These are phyloP conservation scores for Cybosia mesomella DNA, from an alignment of 2,888 invertebrate species.

Conservation along the genomic window DNA sequence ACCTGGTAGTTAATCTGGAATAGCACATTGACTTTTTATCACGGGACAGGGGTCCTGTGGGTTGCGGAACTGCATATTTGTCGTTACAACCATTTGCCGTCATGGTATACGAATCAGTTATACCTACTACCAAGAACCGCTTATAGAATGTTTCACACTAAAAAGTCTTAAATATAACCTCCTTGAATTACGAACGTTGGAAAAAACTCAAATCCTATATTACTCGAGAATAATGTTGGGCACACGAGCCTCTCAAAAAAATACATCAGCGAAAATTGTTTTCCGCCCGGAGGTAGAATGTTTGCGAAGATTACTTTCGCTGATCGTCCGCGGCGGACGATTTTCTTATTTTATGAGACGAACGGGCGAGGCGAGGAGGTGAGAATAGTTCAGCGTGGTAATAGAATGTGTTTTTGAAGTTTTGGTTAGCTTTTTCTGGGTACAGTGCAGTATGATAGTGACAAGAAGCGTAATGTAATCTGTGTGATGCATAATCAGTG, in stretches of 20 bases:
- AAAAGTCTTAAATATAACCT: slow-evolving; percentile 32
- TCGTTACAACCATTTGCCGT: no score
- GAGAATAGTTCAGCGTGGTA: slow-evolving; percentile 59
- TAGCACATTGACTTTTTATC: no score
- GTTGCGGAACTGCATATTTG: no score
- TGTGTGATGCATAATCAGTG: no score
- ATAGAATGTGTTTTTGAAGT: slow-evolving; percentile 48
- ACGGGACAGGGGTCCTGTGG: no score
- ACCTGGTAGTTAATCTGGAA: no score
- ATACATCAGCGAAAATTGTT: slow-evolving; percentile 75
- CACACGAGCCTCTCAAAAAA: slow-evolving; percentile 62
- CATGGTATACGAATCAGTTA: not conserved
- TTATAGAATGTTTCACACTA: slow-evolving; percentile 20
- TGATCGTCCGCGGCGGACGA: slow-evolving; percentile 69
- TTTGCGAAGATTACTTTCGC: slow-evolving; percentile 73
- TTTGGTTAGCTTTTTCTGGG: slow-evolving; percentile 33
- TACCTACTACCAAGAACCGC: not conserved
- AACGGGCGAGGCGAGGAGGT: slow-evolving; percentile 62
- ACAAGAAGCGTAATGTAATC: no score
- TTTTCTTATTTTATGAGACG: slow-evolving; percentile 68
- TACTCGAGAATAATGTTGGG: slow-evolving; percentile 48
- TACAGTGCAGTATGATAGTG: not conserved
- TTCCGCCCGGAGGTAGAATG: slow-evolving; percentile 70
- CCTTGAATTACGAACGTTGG: slow-evolving; percentile 44
- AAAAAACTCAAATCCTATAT: slow-evolving; percentile 49